A percentile compares a stretch with the other conserved stretches of the same genome.
phyloP scores from a whole-genome alignment of 2,797 vertebrate species.

The Euthynnus affinis region DNA sequence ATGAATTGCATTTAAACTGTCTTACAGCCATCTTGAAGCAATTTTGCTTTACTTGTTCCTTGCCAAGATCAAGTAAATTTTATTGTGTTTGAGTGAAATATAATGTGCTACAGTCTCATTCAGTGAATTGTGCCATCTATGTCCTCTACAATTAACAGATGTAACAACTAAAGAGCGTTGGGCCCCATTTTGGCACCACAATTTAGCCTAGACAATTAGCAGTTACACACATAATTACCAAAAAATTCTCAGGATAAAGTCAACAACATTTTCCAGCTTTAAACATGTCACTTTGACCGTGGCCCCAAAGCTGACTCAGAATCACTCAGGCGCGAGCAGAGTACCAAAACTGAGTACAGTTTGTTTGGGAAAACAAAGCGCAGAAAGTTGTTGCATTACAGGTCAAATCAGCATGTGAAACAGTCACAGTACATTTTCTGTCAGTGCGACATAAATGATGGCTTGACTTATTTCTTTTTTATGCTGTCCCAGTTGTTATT shows the following conservation, averaged over 20 bases:
- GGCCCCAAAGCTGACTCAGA: conserved; percentile 48
- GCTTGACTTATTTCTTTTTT: conserved; percentile 75
- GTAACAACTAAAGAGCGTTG: conserved; percentile 68
- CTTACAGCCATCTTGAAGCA: conserved; percentile 70
- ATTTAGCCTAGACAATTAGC: conserved; percentile 81
- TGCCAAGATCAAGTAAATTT: conserved; percentile 77
- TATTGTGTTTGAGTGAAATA: conserved; percentile 80
- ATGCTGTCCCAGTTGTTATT: conserved; percentile 73
- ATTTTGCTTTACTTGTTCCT: conserved; percentile 72
- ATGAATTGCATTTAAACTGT: conserved; percentile 76
- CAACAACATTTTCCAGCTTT: conserved; percentile 75
- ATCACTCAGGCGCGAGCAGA: conserved; percentile 41
- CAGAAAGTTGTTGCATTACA: conserved; percentile 30
- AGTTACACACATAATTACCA: conserved; percentile 80
- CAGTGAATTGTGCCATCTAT: conserved; percentile 79
- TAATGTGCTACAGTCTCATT: conserved; percentile 74
- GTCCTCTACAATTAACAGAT: conserved; percentile 79
- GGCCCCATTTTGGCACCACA: conserved; percentile 67
- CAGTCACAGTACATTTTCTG: conserved; percentile 51
- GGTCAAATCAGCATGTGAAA: conserved; percentile 58
- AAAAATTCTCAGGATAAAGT: conserved; percentile 76
- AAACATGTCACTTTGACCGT: conserved; percentile 78
- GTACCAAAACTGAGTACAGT: conserved; percentile 44
- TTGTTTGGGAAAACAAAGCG: conserved; percentile 50
- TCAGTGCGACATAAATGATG: conserved; percentile 66